Base-by-base conservation (phyloP, 64 coral and sea anemone genomes). In the Stylophora pistillata region DNA sequence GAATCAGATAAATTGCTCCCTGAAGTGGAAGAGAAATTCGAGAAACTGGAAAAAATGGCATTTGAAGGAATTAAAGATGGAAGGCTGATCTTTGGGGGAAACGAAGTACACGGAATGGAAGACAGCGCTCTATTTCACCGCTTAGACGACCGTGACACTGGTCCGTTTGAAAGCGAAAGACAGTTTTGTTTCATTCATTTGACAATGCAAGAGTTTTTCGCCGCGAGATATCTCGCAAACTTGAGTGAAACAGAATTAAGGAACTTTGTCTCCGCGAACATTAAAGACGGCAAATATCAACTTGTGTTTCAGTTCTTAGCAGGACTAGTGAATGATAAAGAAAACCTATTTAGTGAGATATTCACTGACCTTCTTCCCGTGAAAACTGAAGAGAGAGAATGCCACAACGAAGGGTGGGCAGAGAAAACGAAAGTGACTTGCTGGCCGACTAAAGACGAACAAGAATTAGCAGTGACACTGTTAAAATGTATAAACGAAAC, bases 131-230 rank as follows among this genome's bases (percentile, higher is more conserved):
- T 95, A 11, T 81, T 95, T 65, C 89, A 95, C 63, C 56, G 56
- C 16, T 82, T 95, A 15, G 83, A 83, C 10, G 56, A 91, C 31
- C 28, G 53, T n/a, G 30, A 74, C n/a, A 18, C 30, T 71, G 15
- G 9, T 13, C 11, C 28, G 0, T 28, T 23, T 28, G 27, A 12
- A 1, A 56, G 55, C 30, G 58, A 56, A 37, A 60, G 69, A 11
- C 64, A 88, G 13, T 95, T 56, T 32, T 88, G 85, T 31, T 95
- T 95, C 25, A 72, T 86, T 31, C 93, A 95, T 64, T 56, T 95
- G 25, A 95, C 93, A 16, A 41, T 95, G n/a, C 93, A 95, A 29
- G 93, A 95, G 27, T 91, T 95, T 52, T 37, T 95, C 5, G 93
- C 93, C 17, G 93, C 93, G 30, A 37, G 56, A 16, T 18, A 56